Evolutionary conservation across 1,140 invertebrate genomes (phyloP).

Genomic region (Hestina assimilis): DNA sequence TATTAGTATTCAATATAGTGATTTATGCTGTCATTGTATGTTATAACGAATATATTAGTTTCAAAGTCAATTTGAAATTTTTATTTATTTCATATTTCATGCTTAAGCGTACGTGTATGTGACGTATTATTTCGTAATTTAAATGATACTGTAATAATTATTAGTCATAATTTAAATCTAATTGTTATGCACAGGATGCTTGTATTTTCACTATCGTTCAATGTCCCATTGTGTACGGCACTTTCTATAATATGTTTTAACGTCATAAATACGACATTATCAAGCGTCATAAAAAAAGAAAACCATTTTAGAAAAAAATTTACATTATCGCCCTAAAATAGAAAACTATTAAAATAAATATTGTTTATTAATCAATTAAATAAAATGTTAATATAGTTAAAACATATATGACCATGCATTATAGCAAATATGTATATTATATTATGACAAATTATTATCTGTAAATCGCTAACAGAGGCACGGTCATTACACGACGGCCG

Average conservation of each 20-base stretch:
- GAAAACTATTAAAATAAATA: not conserved
- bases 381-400: not conserved
- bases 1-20: too few relatives aligned
- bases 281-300: too few relatives aligned
- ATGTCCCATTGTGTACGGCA: constrained; percentile 53
- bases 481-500: constrained; percentile 12
- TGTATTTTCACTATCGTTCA: constrained; percentile 68
- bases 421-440: not conserved
- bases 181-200: constrained; percentile 47
- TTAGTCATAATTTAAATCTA: constrained; percentile 15
- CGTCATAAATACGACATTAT: not conserved
- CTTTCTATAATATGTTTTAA: constrained; percentile 54
- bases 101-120: too few relatives aligned
- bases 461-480: constrained; percentile 15
- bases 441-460: constrained; percentile 5
- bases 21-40: too few relatives aligned
- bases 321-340: not conserved
- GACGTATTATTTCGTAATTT: too few relatives aligned
- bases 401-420: not conserved
- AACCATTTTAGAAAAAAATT: too few relatives aligned
- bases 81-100: too few relatives aligned
- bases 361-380: not conserved
- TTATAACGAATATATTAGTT: too few relatives aligned
- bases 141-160: too few relatives aligned
- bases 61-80: too few relatives aligned